A percentile compares a stretch with the other conserved stretches of the same genome.
Evolutionary conservation across 2,797 vertebrate species (phyloP).

Genomic region (Ptychobarbus kaznakovi): DNA sequence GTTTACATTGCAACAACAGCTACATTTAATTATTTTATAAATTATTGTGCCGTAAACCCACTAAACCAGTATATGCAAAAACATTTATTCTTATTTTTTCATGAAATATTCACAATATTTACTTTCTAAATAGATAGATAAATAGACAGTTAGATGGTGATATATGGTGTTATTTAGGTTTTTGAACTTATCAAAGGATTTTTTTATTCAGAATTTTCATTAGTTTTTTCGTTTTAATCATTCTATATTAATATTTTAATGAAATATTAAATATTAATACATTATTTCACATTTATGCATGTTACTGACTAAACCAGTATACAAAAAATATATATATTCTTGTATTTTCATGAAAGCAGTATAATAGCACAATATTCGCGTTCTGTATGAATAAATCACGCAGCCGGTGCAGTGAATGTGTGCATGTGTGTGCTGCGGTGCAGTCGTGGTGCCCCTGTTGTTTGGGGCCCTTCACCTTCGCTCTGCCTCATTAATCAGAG

Average conservation of each 20-base stretch:
- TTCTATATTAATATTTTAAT: neutral
- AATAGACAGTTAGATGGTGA: neutral
- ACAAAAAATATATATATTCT: neutral
- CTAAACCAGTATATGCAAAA: neutral
- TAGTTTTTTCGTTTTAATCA: neutral
- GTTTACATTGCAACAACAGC: neutral
- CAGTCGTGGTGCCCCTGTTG: conserved; percentile 30
- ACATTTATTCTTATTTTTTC: neutral
- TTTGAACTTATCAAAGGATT: neutral
- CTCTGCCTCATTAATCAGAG: conserved; percentile 60
- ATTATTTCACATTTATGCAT: neutral
- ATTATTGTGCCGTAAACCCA: neutral
- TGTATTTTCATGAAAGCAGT: neutral
- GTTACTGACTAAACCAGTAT: neutral
- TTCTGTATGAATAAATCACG: neutral
- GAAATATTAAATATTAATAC: neutral
- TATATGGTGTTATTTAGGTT: neutral
- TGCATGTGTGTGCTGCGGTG: conserved; percentile 21
- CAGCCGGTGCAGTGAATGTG: conserved; percentile 14
- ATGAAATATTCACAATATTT: neutral
- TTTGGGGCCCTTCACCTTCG: conserved; percentile 53
- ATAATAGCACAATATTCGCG: neutral
- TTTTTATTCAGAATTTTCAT: neutral
- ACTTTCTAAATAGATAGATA: neutral
- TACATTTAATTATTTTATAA: neutral